Evolutionary conservation across 2,888 invertebrate species (phyloP).

Genomic region (Habrosyne pyritoides): DNA sequence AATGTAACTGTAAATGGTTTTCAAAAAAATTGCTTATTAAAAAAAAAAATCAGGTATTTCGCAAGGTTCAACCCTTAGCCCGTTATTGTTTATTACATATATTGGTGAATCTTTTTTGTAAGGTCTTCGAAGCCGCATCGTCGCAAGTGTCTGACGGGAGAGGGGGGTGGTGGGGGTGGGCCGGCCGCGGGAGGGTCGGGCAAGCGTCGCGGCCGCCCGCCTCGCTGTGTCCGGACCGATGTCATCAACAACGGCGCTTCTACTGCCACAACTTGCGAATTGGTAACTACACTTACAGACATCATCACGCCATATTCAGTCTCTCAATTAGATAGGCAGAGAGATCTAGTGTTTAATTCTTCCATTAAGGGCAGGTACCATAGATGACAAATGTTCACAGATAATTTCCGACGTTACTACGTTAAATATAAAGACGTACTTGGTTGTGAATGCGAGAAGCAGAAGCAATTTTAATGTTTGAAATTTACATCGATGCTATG

Average conservation of each 20-base stretch:
- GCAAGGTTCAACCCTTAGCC: background rate
- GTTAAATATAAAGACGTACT: no score
- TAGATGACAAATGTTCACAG: no score
- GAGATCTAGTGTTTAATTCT: no score
- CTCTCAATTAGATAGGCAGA: background rate
- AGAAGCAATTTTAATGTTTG: no score
- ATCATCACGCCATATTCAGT: background rate
- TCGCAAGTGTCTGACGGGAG: background rate
- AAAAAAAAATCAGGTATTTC: background rate
- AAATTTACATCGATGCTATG: no score
- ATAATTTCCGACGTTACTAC: no score
- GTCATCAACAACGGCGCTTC: slow-evolving; percentile 67
- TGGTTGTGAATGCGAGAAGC: no score
- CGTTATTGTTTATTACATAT: background rate
- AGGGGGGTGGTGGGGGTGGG: background rate
- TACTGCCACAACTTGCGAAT: slow-evolving; percentile 64
- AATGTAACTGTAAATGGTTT: no score
- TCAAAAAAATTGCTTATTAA: no score
- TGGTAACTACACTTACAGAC: slow-evolving; percentile 45
- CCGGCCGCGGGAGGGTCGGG: background rate
- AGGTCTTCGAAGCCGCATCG: background rate
- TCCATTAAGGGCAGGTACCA: no score
- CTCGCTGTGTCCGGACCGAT: slow-evolving; percentile 41
- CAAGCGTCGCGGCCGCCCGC: slow-evolving; percentile 29
- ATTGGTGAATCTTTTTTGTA: background rate